A percentile compares a stretch with the other conserved stretches of the same genome.
Conservation (phyloP, 2,888 invertebrate genomes). For the Carabus problematicus region DNA sequence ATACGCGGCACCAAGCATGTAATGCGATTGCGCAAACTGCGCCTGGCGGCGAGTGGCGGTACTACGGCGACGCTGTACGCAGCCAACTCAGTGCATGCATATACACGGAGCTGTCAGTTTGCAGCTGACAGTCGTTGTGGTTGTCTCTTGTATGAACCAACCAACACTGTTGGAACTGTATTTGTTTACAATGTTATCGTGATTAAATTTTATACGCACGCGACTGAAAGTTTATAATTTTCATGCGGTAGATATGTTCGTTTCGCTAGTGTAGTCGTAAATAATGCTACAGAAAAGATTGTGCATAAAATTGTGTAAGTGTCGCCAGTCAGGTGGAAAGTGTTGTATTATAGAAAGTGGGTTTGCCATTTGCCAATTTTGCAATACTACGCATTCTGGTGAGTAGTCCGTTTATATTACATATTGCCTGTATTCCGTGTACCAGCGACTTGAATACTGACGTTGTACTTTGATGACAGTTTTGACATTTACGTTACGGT, state of each 20-base stretch:
- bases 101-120: slow-evolving; percentile 51
- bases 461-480: background rate
- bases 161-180: slow-evolving; percentile 44
- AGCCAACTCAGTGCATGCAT: slow-evolving; percentile 18
- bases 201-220: slow-evolving; percentile 43
- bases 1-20: slow-evolving; percentile 26
- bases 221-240: slow-evolving; percentile 36
- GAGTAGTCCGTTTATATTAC: slow-evolving; percentile 46
- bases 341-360: slow-evolving; percentile 59
- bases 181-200: slow-evolving; percentile 55
- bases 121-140: slow-evolving; percentile 54
- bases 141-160: slow-evolving; percentile 53
- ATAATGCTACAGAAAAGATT: slow-evolving; percentile 54
- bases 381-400: slow-evolving; percentile 55
- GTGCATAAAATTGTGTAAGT: slow-evolving; percentile 57
- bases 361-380: slow-evolving; percentile 56
- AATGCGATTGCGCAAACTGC: slow-evolving; percentile 30
- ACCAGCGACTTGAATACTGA: background rate
- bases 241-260: slow-evolving; percentile 38
- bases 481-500: slow-evolving; percentile 2
- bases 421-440: slow-evolving; percentile 12
- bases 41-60: slow-evolving; percentile 24
- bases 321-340: slow-evolving; percentile 53
- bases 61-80: slow-evolving; percentile 21
- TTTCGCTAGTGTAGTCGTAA: slow-evolving; percentile 50